phyloP scores from a whole-genome alignment of 2,113 vertebrate genomes.

The Catagonus wagneri region DNA sequence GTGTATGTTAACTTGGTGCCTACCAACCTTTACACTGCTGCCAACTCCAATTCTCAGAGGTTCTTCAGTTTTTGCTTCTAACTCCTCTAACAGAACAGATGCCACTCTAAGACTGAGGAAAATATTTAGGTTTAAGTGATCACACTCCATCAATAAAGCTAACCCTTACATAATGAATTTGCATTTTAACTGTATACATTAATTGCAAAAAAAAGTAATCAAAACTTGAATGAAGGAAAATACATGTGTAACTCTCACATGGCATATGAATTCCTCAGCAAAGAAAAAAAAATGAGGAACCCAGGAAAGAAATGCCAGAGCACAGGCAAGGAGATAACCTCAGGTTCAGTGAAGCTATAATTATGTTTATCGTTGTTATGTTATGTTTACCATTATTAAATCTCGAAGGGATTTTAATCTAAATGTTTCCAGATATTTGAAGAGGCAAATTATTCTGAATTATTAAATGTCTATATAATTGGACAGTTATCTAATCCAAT shows the following conservation, averaged over 20 bases:
- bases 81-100: conserved; percentile 11
- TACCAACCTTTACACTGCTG: neutral
- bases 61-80: neutral
- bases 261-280: no score
- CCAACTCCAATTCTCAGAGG: neutral
- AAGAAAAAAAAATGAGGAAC: no score
- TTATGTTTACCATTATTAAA: neutral
- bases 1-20: neutral
- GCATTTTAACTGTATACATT: neutral
- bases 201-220: neutral
- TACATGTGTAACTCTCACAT: no score
- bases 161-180: neutral
- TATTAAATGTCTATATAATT: neutral
- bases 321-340: neutral
- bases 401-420: neutral
- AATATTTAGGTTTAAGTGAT: neutral
- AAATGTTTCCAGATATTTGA: neutral
- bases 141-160: neutral
- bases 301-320: neutral
- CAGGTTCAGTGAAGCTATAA: neutral
- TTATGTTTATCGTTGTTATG: neutral
- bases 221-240: neutral
- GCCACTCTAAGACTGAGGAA: neutral
- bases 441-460: neutral
- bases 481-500: neutral